phyloP scores from a whole-genome alignment of 2,888 invertebrate genomes.

The Drosophila colorata region DNA sequence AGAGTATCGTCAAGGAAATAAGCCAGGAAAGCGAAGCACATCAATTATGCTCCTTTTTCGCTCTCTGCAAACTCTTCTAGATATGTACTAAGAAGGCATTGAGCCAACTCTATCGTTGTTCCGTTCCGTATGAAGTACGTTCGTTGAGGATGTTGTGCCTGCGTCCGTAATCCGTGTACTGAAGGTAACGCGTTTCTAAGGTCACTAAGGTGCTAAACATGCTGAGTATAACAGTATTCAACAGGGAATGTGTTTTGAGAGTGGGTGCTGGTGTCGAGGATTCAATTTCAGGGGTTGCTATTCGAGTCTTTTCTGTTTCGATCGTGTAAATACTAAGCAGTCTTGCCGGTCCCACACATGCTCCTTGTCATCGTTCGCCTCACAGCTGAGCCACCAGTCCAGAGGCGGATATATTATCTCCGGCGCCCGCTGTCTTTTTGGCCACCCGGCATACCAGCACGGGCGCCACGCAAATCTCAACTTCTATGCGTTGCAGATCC shows the following conservation, averaged over 20 bases:
- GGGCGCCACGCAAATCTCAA: slow-evolving; percentile 92
- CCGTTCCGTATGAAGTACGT: slow-evolving; percentile 41
- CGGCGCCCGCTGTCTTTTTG: slow-evolving; percentile 93
- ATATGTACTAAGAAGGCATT: slow-evolving; percentile 58
- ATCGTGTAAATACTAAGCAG: slow-evolving; percentile 63
- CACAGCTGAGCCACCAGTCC: slow-evolving; percentile 90
- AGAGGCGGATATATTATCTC: slow-evolving; percentile 95
- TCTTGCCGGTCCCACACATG: slow-evolving; percentile 52
- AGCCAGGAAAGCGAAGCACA: slow-evolving; percentile 22
- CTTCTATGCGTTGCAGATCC: slow-evolving; percentile 61
- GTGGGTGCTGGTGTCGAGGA: slow-evolving; percentile 30
- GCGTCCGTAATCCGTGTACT: slow-evolving; percentile 33
- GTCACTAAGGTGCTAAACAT: slow-evolving; percentile 78
- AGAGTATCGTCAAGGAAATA: slow-evolving; percentile 34
- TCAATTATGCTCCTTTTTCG: slow-evolving; percentile 7
- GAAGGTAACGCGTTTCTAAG: slow-evolving; percentile 79
- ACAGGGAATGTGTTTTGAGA: slow-evolving; percentile 59
- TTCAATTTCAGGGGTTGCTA: slow-evolving; percentile 34
- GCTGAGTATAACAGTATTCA: slow-evolving; percentile 57
- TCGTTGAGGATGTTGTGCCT: slow-evolving; percentile 36
- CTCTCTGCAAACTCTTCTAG: slow-evolving; percentile 38
- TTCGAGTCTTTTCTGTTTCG: slow-evolving; percentile 61
- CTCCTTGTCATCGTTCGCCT: slow-evolving; percentile 26
- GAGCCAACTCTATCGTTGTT: slow-evolving; percentile 49
- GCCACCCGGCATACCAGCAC: slow-evolving; percentile 93